phyloP scores from a whole-genome alignment of 2,888 invertebrate species.

The Sarcophaga caerulescens region DNA sequence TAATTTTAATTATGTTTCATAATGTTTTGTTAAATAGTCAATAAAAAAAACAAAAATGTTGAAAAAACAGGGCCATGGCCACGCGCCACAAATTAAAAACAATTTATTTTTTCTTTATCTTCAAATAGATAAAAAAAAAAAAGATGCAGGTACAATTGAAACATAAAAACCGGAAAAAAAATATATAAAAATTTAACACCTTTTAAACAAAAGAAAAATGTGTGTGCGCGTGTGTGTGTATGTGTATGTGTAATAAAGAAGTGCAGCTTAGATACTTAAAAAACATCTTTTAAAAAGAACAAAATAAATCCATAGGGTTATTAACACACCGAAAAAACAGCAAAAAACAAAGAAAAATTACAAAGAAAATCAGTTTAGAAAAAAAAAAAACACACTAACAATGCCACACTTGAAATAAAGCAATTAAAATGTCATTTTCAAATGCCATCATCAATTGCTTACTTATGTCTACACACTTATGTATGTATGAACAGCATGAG shows the following conservation, averaged over 20 bases:
- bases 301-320: not conserved
- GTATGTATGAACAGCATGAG: too few relatives aligned
- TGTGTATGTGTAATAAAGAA: not conserved
- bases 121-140: not conserved
- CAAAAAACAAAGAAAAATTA: too few relatives aligned
- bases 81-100: conserved; percentile 41
- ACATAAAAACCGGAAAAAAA: too few relatives aligned
- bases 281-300: too few relatives aligned
- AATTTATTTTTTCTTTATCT: too few relatives aligned
- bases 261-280: too few relatives aligned
- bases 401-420: conserved; percentile 43
- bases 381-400: not conserved
- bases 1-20: conserved; percentile 5
- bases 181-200: not conserved
- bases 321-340: too few relatives aligned
- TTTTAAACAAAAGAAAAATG: conserved; percentile 16
- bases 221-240: too few relatives aligned
- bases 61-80: conserved; percentile 43
- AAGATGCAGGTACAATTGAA: conserved; percentile 41
- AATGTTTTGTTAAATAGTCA: not conserved
- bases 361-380: too few relatives aligned
- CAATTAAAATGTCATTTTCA: conserved; percentile 56
- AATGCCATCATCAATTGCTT: not conserved
- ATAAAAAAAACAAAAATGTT: not conserved
- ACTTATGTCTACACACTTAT: too few relatives aligned